Percentiles rank a stretch among this genome's conserved stretches.
Conservation (phyloP, 2,888 invertebrate species). For the Volucella inanis region DNA sequence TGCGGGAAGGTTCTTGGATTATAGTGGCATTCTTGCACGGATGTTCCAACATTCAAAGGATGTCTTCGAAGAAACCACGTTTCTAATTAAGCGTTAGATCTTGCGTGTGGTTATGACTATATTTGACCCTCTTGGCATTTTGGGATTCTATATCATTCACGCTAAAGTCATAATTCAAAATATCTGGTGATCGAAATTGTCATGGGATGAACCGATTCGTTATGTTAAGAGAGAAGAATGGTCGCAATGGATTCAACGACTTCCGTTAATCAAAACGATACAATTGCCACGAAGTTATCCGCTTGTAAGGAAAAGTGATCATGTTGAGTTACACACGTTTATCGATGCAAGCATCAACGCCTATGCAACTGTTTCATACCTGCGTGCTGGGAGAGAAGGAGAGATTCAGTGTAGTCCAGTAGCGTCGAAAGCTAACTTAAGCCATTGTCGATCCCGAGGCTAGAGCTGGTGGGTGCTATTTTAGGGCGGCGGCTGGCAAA, state of each 20-base stretch:
- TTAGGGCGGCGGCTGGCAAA: too few relatives aligned
- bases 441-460: too few relatives aligned
- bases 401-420: too few relatives aligned
- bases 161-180: conserved; percentile 32
- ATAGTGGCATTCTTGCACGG: neutral
- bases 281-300: too few relatives aligned
- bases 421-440: too few relatives aligned
- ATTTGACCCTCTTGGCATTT: neutral
- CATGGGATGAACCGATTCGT: conserved; percentile 16
- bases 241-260: too few relatives aligned
- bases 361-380: too few relatives aligned
- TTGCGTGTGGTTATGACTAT: conserved; percentile 7
- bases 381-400: too few relatives aligned
- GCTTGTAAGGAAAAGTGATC: too few relatives aligned
- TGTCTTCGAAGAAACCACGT: too few relatives aligned
- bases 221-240: conserved; percentile 16
- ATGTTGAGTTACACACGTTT: neutral
- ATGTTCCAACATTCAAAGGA: neutral
- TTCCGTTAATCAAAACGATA: too few relatives aligned
- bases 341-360: neutral
- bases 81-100: neutral
- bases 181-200: conserved; percentile 28
- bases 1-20: neutral
- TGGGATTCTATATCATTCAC: neutral
- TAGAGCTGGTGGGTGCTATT: too few relatives aligned